Base-by-base conservation (phyloP, 2,888 invertebrate genomes). In the Melieria crassipennis region DNA sequence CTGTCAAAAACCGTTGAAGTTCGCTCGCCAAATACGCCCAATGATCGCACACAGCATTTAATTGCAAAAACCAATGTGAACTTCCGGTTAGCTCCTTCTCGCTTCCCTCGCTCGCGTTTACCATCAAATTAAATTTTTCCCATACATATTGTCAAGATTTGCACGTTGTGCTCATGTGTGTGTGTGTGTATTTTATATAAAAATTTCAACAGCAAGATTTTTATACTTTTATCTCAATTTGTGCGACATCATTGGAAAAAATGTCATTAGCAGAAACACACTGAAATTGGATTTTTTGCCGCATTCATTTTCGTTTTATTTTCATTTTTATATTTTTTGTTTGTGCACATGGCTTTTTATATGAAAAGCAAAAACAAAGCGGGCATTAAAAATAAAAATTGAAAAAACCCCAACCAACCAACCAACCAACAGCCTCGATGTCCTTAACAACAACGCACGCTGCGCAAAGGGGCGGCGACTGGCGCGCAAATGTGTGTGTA, bases 181-280 rank as follows among this genome's bases (percentile, higher is more conserved):
- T 16, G 16, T 16, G 30, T 30, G 30, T 30, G 30, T 1, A 30
- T 30, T 30, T 30, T 30, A 30, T 30, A 30, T 30, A 30, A 30
- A 30, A 30, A 30, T 50, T 30, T 50, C 64, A 48, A 64, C 48
- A 63, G 48, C 48, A 16, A 16, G 42, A 52, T 55, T 52, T 52
- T 65, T 52, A 65, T 45, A 52, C 43, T 52, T 52, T 65, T 52
- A 65, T 45, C 13, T n/a, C 43, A 52, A 64, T 60, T 60, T 30
- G 78, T 79, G 76, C 76, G 78, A 78, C 80, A 78, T 79, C 81
- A 79, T 81, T 81, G 80, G 79, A 81, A 65, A 81, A 81, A 81
- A 79, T 81, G 81, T 81, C 81, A 81, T 81, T 81, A 81, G 81
- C 81, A 81, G 81, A 45, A 62, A 81, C 42, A 42, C 43, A 57